Conservation (phyloP, 2,113 vertebrate species). For the Corythaixoides concolor region DNA sequence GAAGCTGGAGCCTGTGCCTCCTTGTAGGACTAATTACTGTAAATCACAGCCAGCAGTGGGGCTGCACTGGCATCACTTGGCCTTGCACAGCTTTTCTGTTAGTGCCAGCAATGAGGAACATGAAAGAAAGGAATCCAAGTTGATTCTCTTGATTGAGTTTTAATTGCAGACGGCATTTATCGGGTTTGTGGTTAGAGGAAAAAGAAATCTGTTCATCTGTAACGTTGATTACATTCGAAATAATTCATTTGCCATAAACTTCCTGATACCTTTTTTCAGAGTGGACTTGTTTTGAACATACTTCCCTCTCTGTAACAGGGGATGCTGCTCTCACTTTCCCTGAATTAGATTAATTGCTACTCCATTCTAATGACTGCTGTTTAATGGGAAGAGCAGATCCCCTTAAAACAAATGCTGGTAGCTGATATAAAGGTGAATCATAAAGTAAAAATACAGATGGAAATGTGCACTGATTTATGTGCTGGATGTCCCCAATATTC, state of each 20-base stretch:
- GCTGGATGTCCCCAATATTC: slow-evolving; percentile 45
- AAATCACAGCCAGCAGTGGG: neutral
- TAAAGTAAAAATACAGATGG: neutral
- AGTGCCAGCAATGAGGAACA: neutral
- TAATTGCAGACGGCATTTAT: neutral
- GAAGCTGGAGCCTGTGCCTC: neutral
- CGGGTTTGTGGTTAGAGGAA: neutral
- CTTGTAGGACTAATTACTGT: neutral
- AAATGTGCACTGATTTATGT: neutral
- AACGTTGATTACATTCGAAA: neutral
- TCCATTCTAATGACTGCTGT: neutral
- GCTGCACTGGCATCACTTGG: neutral
- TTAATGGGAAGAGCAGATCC: neutral
- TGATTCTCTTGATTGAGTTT: neutral
- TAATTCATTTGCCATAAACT: neutral
- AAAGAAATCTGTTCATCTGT: neutral
- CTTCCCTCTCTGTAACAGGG: neutral
- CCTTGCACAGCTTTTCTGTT: neutral
- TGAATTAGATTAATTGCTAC: neutral
- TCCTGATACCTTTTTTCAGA: neutral
- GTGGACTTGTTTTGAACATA: neutral
- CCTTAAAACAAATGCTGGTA: neutral
- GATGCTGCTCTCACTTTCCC: neutral
- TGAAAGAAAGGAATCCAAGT: neutral
- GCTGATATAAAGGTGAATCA: neutral